Base-by-base conservation (phyloP, 2,888 invertebrate species). In the Blera fallax region DNA sequence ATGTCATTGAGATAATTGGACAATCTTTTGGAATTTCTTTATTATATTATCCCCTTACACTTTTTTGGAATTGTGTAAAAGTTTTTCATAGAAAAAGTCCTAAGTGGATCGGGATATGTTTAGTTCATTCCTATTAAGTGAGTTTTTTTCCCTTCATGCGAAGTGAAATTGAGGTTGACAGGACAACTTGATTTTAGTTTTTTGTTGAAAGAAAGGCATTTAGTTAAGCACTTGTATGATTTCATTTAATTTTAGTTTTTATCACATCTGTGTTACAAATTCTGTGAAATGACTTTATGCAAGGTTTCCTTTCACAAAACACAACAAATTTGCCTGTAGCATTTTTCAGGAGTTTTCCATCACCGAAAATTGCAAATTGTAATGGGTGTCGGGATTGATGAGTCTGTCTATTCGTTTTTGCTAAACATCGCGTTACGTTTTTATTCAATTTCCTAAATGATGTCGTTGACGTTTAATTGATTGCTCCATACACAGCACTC, bases 1-100 rank as follows among this genome's bases (percentile, higher is more conserved):
- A 69, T 76, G 48, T 76, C 72, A 60, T 37, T 24, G 27, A 48
- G 72, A 72, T 72, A 81, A 81, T 81, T 81, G 76, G 76, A 69
- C 81, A 81, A 76, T 81, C 81, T 69, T 81, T 21, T 24, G 27
- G 64, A 70, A 70, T 24, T 81, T 69, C 81, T 76, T 81, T 76
- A 81, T 76, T 74, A 74, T 14, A 74, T 74, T 81, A 76, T 64
- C 64, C 54, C 37, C 64, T 64, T 34, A 54, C 69, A 56, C 34
- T 69, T 62, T 62, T 64, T 70, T 76, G 54, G 50, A 43, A 60
- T 60, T 43, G 27, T 43, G 34, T 11, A 48, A 11, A 40, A 50
- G 11, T 58, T 32, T 40, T 54, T 43, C 56, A 10, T 24, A 56
- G 18, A n/a, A 40, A 52, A 54, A 37, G 24, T 50, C n/a, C 48